Percentiles rank a stretch among this genome's conserved stretches.
phyloP scores from a whole-genome alignment of 2,888 invertebrate species.

The Andrena flavipes region DNA sequence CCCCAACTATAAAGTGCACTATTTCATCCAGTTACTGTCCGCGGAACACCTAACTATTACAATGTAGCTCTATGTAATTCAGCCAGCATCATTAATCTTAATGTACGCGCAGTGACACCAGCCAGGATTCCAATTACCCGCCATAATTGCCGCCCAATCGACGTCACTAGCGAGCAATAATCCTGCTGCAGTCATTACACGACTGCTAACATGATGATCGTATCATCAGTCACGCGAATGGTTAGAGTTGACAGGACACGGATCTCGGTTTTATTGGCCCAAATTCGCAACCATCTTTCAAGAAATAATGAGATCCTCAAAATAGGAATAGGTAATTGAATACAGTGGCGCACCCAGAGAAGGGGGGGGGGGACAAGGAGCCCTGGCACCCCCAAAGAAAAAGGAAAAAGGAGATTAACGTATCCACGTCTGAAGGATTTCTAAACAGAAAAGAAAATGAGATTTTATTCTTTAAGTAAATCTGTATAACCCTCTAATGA shows the following conservation, averaged over 20 bases:
- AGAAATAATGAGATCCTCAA: too few species aligned
- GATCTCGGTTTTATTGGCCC: too few species aligned
- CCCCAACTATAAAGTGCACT: conserved; percentile 1
- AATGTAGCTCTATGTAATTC: conserved; percentile 36
- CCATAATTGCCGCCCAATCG: conserved; percentile 16
- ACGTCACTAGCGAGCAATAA: conserved; percentile 11
- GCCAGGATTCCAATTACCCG: conserved; percentile 32
- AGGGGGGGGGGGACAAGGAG: too few species aligned
- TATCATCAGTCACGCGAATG: conserved; percentile 15
- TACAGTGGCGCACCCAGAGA: too few species aligned
- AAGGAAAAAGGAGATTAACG: too few species aligned
- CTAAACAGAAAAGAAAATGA: too few species aligned
- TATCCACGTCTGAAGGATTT: too few species aligned
- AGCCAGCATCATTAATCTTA: conserved; percentile 34
- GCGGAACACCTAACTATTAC: conserved; percentile 9
- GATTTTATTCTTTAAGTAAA: too few species aligned
- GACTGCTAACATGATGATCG: conserved; percentile 2
- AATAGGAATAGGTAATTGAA: too few species aligned
- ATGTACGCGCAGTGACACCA: conserved; percentile 33
- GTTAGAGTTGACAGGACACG: background rate
- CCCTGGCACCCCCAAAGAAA: too few species aligned
- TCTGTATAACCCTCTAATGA: too few species aligned
- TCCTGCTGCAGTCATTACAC: conserved; percentile 10
- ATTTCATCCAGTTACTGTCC: conserved; percentile 2
- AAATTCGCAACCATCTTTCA: too few species aligned